Evolutionary conservation across 2,888 invertebrate genomes (phyloP), one percentile per base, ranked within the genome.

Genomic region (Hartigia nigra): DNA sequence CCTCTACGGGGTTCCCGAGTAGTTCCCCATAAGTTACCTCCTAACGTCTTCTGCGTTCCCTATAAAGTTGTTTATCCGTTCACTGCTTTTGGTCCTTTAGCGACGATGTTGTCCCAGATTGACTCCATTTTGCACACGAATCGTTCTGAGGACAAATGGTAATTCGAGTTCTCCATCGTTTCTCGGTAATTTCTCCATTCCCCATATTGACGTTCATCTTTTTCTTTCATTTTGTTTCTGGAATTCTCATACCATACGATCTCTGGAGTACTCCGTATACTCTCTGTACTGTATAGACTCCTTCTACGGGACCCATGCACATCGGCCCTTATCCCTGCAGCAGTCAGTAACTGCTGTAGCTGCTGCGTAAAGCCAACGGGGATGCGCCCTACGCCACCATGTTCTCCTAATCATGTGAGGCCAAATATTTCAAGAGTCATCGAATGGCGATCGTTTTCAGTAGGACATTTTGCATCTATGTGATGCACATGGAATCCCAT

Each of bases 361-460:
- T 39, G 36, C 36, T 14, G 12, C 37, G 31, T 14, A 32, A 32
- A 36, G 55, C 23, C 55, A 14, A 23, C 55, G 23, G n/a, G 31
- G 12, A 12, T 37, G 76, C 74, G 74, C 76, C 32, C 12, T 35
- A 37, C 72, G 35, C 55, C 74, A 32, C 70, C 82, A 85, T 90
- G 85, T 55, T 87, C 84, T 85, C 90, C 89, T 87, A 86, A 83
- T 89, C 89, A 88, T 88, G 86, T 86, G 88, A 87, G 88, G 86
- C 87, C 82, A 78, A 77, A 79, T 74, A 77, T 79, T 81, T 79
- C 82, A 81, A 86, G 86, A 86, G 84, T 84, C 83, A 81, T 81
- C 84, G 81, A 79, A 55, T 35, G 72, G 79, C 75, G 75, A n/a
- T 75, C 70, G 39, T 31, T 75, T 74, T 74, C 69, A 9, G 39